Evolutionary conservation across 2,797 vertebrate species (phyloP).

Genomic region (Ceryle rudis): DNA sequence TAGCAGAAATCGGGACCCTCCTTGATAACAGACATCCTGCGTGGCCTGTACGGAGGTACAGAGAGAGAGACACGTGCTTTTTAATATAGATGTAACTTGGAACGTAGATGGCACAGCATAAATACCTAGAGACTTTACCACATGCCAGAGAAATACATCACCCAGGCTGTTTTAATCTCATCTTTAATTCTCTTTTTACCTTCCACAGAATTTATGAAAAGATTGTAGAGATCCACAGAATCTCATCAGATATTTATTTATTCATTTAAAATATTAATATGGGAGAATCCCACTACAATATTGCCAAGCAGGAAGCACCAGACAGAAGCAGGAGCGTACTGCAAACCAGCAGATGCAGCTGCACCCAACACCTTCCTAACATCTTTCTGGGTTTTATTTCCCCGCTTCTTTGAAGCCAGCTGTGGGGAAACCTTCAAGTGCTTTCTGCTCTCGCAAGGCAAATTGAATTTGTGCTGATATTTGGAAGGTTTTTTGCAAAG

Average conservation of each 20-base stretch:
- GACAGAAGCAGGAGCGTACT: not conserved
- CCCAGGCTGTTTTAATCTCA: conserved; percentile 57
- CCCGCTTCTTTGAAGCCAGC: not conserved
- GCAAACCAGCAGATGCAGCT: not conserved
- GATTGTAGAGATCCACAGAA: not conserved
- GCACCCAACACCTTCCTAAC: not conserved
- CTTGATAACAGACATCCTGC: not conserved
- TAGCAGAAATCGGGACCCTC: not conserved
- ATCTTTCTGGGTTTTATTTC: not conserved
- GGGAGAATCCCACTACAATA: conserved; percentile 47
- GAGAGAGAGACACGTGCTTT: not conserved
- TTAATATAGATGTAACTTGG: conserved; percentile 44
- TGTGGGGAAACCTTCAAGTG: not conserved
- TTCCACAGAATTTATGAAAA: conserved; percentile 26
- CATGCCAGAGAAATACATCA: conserved; percentile 35
- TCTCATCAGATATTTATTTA: conserved; percentile 70
- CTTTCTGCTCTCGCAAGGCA: not conserved
- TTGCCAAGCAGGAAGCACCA: not conserved
- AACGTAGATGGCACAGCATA: not conserved
- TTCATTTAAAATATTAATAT: conserved; percentile 67
- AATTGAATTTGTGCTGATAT: not conserved
- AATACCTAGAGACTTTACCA: conserved; percentile 28
- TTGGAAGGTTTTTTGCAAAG: not conserved
- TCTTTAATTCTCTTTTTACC: conserved; percentile 66
- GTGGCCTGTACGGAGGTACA: not conserved